Percentiles rank a stretch among this genome's conserved stretches.
These are phyloP conservation scores for Lasioglossum morio DNA, from an alignment of 2,888 invertebrate genomes.

Conservation along the genomic window DNA sequence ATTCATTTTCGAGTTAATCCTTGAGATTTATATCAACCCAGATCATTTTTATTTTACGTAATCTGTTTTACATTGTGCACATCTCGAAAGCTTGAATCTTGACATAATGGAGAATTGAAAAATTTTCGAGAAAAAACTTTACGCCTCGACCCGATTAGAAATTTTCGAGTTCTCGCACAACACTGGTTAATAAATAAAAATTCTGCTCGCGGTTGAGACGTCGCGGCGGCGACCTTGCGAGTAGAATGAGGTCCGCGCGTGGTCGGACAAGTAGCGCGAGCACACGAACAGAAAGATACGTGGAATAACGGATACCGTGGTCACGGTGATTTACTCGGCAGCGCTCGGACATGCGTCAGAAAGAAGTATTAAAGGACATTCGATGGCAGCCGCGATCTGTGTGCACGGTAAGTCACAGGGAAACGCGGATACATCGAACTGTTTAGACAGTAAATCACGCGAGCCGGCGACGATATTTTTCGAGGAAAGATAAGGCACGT, in stretches of 20 bases:
- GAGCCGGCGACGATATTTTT: constrained; percentile 36
- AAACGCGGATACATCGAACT: constrained; percentile 38
- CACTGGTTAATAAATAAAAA: not conserved
- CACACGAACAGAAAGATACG: not conserved
- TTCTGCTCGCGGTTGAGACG: not conserved
- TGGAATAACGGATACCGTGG: not conserved
- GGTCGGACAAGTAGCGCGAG: not conserved
- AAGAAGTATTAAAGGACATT: constrained; percentile 7
- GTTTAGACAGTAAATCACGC: constrained; percentile 51
- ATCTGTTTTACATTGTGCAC: no score
- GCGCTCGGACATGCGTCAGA: not conserved
- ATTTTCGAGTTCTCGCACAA: no score
- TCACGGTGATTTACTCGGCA: not conserved
- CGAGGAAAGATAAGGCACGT: constrained; percentile 51
- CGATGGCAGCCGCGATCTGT: constrained; percentile 63
- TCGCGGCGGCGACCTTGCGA: not conserved
- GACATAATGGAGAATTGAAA: no score
- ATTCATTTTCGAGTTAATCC: no score
- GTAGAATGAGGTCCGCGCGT: not conserved
- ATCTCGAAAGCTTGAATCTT: no score
- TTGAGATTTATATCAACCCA: no score
- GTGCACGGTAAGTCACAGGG: constrained; percentile 32
- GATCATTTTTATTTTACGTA: no score
- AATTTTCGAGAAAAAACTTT: no score
- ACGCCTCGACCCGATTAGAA: no score